Percentiles rank a stretch among this genome's conserved stretches.
phyloP scores from a whole-genome alignment of 2,888 invertebrate genomes.

The Eupithecia pulchellata region DNA sequence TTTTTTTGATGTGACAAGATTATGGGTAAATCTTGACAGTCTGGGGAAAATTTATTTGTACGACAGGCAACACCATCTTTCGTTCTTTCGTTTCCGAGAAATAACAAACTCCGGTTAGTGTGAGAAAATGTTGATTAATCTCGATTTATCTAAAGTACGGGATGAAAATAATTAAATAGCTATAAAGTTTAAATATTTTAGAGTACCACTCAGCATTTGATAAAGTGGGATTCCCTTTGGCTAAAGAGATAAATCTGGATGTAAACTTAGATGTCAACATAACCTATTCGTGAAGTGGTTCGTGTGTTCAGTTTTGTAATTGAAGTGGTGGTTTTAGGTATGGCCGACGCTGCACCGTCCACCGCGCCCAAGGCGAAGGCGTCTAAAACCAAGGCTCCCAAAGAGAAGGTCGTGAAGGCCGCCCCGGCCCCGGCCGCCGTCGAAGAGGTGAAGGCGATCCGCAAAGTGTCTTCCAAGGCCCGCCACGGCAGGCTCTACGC shows the following conservation, averaged over 20 bases:
- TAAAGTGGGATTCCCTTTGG: conserved; percentile 57
- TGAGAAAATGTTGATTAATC: conserved; percentile 53
- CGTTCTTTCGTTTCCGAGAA: conserved; percentile 74
- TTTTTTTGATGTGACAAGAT: too few relatives aligned
- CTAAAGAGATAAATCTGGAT: conserved; percentile 67
- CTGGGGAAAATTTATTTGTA: conserved; percentile 22
- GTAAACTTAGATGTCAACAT: conserved; percentile 76
- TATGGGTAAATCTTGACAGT: conserved; percentile 2
- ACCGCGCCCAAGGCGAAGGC: conserved; percentile 83
- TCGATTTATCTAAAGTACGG: conserved; percentile 37
- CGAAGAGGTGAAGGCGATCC: conserved; percentile 77
- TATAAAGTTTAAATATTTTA: conserved; percentile 36
- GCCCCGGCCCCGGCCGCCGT: conserved; percentile 82
- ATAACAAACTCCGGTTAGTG: conserved; percentile 77
- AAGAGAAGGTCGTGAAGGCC: conserved; percentile 84
- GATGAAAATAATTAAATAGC: conserved; percentile 53
- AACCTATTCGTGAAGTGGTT: conserved; percentile 63
- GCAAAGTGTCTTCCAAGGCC: conserved; percentile 80
- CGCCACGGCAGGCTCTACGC: conserved; percentile 96
- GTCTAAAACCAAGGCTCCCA: conserved; percentile 85
- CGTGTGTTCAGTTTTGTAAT: conserved; percentile 44
- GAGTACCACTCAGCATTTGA: conserved; percentile 33
- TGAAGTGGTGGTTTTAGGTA: conserved; percentile 75
- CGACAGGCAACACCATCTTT: conserved; percentile 60
- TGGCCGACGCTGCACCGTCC: conserved; percentile 87